phyloP scores from a whole-genome alignment of 1,140 invertebrate genomes.

The Pseudomyrmex concolor region DNA sequence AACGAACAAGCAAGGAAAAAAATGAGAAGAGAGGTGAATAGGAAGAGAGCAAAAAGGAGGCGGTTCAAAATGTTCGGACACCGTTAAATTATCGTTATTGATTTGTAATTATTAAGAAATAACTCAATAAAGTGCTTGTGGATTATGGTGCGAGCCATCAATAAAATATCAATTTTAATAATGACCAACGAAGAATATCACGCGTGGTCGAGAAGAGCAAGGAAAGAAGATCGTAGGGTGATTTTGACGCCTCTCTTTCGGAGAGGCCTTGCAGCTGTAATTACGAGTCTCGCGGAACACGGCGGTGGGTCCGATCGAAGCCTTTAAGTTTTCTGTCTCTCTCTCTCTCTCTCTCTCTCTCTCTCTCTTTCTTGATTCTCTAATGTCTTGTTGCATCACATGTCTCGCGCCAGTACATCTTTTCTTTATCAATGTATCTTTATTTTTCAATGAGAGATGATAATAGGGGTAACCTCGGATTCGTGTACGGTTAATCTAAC shows the following conservation, averaged over 20 bases:
- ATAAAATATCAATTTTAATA: constrained; percentile 85
- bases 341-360: constrained; percentile 46
- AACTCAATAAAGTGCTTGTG: constrained; percentile 81
- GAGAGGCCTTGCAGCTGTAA: constrained; percentile 81
- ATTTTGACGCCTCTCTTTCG: constrained; percentile 81
- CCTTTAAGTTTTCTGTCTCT: constrained; percentile 63
- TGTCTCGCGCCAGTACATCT: background rate
- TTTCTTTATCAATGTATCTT: constrained; percentile 32
- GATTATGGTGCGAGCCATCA: constrained; percentile 77
- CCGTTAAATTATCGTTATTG: constrained; percentile 81
- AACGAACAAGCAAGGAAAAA: constrained; percentile 14
- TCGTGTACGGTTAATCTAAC: too few relatives aligned
- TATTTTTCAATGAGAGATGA: too few relatives aligned
- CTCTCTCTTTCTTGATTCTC: constrained; percentile 43
- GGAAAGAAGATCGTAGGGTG: constrained; percentile 58
- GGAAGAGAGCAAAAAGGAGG: constrained; percentile 37
- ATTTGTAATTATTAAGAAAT: constrained; percentile 83
- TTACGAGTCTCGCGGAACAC: constrained; percentile 84
- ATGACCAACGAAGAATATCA: constrained; percentile 77
- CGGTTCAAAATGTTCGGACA: constrained; percentile 61
- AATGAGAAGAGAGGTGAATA: constrained; percentile 52
- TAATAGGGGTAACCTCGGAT: too few relatives aligned
- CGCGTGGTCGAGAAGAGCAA: constrained; percentile 40
- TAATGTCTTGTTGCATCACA: background rate
- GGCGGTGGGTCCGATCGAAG: constrained; percentile 82